Base-by-base conservation (phyloP, 2,113 vertebrate species). In the Centropristis striata region DNA sequence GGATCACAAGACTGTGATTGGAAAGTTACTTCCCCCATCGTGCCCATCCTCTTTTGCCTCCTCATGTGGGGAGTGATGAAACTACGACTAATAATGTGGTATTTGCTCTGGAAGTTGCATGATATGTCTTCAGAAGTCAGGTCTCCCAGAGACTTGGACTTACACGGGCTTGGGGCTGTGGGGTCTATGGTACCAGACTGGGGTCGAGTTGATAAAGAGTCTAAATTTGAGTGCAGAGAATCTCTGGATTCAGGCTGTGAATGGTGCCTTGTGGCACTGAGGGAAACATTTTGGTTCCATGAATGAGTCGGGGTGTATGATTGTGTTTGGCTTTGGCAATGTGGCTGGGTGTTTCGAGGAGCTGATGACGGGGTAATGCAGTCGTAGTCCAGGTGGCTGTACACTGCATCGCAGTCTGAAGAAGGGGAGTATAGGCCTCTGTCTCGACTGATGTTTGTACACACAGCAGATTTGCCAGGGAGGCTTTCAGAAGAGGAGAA, bases 41-140 rank as follows among this genome's bases (percentile, higher is more conserved):
- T 16, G 80, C 63, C 80, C 0, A 88, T 81, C 8, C 55, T 86
- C 61, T 90, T 95, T 75, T 94, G 92, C 71, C 96, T 96, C 74
- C 89, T 92, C 89, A 95, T 89, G 28, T 94, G 90, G 0, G 97
- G 94, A 2, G 96, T 95, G 77, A 98, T 86, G 63, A 99, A 99
- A 84, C 97, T 97, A 79, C 95, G 96, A 68, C 97, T 99, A 37
- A 99, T 99, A 55, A 97, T 97, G 41, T 98, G 95, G 66, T 99
- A 99, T 87, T 99, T 99, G 84, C 98, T 98, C 89, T 99, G 96
- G 20, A 99, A 99, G 83, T 97, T 98, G 90, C 97, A 98, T 27
- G 96, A 96, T 32, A 99, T 99, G 84, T 99, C 98, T 84, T 99
- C 98, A 3, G 98, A 99, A 0, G 98, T 99, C 81, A 99, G 89